A percentile compares a stretch with the other conserved stretches of the same genome.
Conservation (phyloP, 2,888 invertebrate species). For the Hyppa rectilinea region DNA sequence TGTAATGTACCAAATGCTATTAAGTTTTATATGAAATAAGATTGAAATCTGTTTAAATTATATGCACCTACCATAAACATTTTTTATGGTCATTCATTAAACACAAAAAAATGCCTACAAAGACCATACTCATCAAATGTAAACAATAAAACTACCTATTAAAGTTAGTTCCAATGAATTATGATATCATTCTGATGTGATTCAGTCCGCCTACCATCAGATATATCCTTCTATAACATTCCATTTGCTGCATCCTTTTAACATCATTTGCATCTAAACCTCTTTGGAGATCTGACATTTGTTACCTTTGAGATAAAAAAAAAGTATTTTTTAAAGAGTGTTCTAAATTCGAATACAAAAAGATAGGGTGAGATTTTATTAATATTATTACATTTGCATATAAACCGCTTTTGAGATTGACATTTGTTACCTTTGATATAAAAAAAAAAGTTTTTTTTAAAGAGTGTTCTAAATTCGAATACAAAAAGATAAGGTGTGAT, state of each 20-base stretch:
- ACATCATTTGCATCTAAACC: conserved; percentile 40
- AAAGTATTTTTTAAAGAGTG: neutral
- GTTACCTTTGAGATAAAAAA: neutral
- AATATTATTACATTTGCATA: conserved; percentile 50
- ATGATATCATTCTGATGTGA: conserved; percentile 67
- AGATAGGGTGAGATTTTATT: too few species aligned
- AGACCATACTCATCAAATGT: conserved; percentile 42
- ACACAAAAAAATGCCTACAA: conserved; percentile 1
- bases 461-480: neutral
- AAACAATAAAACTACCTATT: conserved; percentile 53
- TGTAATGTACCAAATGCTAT: too few species aligned
- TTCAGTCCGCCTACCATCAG: conserved; percentile 43
- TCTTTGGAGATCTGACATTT: conserved; percentile 28
- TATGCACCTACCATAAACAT: neutral
- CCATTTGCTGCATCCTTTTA: conserved; percentile 17
- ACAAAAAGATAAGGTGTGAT: conserved; percentile 11
- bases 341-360: conserved; percentile 3
- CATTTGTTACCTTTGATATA: neutral
- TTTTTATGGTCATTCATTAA: neutral
- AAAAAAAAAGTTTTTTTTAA: neutral
- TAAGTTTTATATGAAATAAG: conserved; percentile 2
- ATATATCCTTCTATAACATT: conserved; percentile 23
- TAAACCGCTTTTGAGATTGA: conserved; percentile 31
- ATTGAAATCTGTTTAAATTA: conserved; percentile 27
- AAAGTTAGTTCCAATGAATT: conserved; percentile 63